Percentiles rank a stretch among this genome's conserved stretches.
Evolutionary conservation across 2,797 vertebrate species (phyloP).

Genomic region (Helicolenus hilgendorfi): DNA sequence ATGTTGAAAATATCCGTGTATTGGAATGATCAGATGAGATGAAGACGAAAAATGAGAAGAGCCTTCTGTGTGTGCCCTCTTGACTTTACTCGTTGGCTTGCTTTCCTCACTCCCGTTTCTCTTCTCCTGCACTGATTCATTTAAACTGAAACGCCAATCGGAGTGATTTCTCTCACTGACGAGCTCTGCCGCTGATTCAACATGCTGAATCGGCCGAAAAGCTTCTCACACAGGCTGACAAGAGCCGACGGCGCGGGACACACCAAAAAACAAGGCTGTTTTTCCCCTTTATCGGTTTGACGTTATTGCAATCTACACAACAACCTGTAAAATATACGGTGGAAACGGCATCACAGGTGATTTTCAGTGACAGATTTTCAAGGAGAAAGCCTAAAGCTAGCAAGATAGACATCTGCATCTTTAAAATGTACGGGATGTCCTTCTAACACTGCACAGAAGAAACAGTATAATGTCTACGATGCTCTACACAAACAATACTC

Average conservation of each 20-base stretch:
- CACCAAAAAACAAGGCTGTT: not conserved
- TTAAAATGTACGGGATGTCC: not conserved
- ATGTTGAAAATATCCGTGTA: accelerated
- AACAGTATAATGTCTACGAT: not conserved
- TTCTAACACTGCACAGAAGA: not conserved
- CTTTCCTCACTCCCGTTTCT: too few relatives aligned
- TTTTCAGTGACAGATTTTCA: not conserved
- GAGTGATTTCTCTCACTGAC: too few relatives aligned
- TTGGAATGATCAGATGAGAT: too few relatives aligned
- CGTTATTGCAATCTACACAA: not conserved
- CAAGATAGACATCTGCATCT: not conserved
- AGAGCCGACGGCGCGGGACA: too few relatives aligned
- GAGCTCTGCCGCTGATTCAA: too few relatives aligned
- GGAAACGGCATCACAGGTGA: not conserved
- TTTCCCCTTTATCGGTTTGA: not conserved
- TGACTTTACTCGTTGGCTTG: too few relatives aligned
- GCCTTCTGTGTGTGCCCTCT: too few relatives aligned
- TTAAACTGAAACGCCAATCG: too few relatives aligned
- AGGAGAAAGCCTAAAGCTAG: not conserved
- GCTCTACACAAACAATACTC: not conserved
- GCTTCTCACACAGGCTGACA: accelerated
- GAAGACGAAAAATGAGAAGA: too few relatives aligned
- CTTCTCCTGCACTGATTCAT: too few relatives aligned
- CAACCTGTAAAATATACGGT: not conserved
- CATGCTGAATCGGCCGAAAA: accelerated